Evolutionary conservation across 2,113 vertebrate species (phyloP).

Genomic region (Phyllopteryx taeniolatus): DNA sequence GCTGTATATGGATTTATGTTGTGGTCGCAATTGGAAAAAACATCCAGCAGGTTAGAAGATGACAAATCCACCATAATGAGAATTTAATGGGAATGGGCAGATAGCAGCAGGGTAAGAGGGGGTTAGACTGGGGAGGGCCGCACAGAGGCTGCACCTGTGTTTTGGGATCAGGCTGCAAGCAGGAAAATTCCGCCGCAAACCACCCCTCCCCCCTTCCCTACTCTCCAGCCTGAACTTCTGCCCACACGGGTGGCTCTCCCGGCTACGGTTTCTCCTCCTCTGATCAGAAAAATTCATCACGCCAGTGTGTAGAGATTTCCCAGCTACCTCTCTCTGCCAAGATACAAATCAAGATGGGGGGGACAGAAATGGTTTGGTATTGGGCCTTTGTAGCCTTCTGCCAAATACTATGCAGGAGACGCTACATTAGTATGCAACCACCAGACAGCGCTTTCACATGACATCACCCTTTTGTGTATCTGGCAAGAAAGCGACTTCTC

Average conservation of each 20-base stretch:
- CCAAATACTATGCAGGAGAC: background rate
- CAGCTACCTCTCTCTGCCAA: background rate
- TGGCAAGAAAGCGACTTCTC: conserved; percentile 45
- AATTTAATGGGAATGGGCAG: conserved; percentile 59
- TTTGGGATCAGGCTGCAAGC: conserved; percentile 62
- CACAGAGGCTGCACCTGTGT: conserved; percentile 64
- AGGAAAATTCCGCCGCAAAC: conserved; percentile 48
- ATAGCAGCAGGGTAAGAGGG: conserved; percentile 23
- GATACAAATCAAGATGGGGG: background rate
- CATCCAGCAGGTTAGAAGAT: conserved; percentile 31
- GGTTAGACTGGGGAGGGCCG: conserved; percentile 4
- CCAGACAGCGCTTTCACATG: conserved; percentile 22
- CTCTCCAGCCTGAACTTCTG: conserved; percentile 26
- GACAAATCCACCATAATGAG: conserved; percentile 63
- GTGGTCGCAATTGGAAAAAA: background rate
- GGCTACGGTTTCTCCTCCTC: conserved; percentile 38
- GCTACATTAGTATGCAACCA: background rate
- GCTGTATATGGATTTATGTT: background rate
- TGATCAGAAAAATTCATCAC: conserved; percentile 39
- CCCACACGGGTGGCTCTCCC: conserved; percentile 37
- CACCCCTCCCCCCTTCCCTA: conserved; percentile 7
- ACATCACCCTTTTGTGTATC: conserved; percentile 36
- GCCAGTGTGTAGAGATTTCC: conserved; percentile 8
- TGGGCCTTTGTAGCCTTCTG: conserved; percentile 1
- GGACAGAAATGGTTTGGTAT: conserved; percentile 1